Conservation (phyloP, 2,113 vertebrate species). For the Scophthalmus maximus region DNA sequence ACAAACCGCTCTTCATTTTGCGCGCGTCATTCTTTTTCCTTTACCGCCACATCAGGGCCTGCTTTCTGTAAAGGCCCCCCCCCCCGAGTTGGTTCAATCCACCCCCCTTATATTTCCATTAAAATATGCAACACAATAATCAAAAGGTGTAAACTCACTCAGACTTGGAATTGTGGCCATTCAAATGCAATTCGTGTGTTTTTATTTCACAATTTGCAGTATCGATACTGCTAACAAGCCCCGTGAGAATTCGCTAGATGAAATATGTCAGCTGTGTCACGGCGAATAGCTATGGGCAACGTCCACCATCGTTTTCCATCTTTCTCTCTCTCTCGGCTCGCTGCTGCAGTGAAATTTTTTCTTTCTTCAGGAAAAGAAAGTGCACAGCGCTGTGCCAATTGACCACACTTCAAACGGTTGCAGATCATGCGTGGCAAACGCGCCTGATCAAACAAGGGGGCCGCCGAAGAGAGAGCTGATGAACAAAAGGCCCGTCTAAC, state of each 20-base stretch:
- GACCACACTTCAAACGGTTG: constrained; percentile 71
- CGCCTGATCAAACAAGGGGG: constrained; percentile 67
- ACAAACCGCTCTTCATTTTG: constrained; percentile 61
- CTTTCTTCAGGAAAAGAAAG: constrained; percentile 53
- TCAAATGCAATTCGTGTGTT: constrained; percentile 21
- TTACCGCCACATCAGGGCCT: constrained; percentile 22
- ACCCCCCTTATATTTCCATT: constrained; percentile 20
- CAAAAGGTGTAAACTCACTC: constrained; percentile 12
- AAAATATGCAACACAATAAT: not conserved
- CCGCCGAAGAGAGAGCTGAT: constrained; percentile 43
- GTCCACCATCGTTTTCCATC: constrained; percentile 54
- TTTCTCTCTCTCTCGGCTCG: constrained; percentile 53
- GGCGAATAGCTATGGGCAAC: constrained; percentile 28
- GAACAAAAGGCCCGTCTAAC: constrained; percentile 57
- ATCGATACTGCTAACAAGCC: constrained; percentile 39
- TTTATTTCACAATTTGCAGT: constrained; percentile 38
- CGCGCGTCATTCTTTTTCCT: constrained; percentile 56
- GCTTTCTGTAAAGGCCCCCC: not conserved
- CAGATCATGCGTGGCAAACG: constrained; percentile 63
- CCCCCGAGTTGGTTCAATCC: constrained; percentile 8
- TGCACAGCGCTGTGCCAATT: constrained; percentile 55
- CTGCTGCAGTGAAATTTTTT: constrained; percentile 15
- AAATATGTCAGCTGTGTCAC: constrained; percentile 18
- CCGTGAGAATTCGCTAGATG: constrained; percentile 25
- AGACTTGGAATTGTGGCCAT: constrained; percentile 1